Conservation (phyloP, 2,888 invertebrate species). For the Drosophila rubida region DNA sequence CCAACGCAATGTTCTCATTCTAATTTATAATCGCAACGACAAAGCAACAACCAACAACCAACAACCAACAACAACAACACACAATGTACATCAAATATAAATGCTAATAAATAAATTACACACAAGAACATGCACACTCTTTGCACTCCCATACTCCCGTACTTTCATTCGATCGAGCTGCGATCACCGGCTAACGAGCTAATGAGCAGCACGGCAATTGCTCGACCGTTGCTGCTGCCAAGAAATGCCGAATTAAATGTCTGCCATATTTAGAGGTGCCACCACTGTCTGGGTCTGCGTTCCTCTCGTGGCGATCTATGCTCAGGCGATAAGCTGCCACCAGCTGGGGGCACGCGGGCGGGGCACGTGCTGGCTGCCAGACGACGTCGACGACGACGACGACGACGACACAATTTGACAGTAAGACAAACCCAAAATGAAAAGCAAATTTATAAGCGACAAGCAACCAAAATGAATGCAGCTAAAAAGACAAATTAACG, state of each 20-base stretch:
- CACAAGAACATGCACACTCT: background rate
- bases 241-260: background rate
- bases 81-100: constrained; percentile 74
- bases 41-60: too few relatives aligned
- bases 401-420: constrained; percentile 77
- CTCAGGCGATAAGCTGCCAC: too few relatives aligned
- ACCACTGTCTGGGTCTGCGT: too few relatives aligned
- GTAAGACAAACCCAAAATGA: constrained; percentile 76
- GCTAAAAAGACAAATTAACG: constrained; percentile 76
- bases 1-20: constrained; percentile 83
- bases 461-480: constrained; percentile 72
- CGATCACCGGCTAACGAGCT: background rate
- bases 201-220: background rate
- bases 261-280: background rate
- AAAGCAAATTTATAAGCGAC: constrained; percentile 77
- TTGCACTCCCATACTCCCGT: background rate
- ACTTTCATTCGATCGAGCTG: too few relatives aligned
- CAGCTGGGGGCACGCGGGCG: background rate
- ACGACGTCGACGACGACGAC: constrained; percentile 55
- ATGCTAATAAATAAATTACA: constrained; percentile 72
- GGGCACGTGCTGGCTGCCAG: constrained; percentile 8
- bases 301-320: too few relatives aligned
- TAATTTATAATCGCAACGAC: constrained; percentile 77
- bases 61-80: too few relatives aligned
- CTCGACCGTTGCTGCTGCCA: background rate